Percentiles rank a stretch among this genome's conserved stretches.
phyloP scores from a whole-genome alignment of 2,888 invertebrate species.

The Poecilus cupreus region DNA sequence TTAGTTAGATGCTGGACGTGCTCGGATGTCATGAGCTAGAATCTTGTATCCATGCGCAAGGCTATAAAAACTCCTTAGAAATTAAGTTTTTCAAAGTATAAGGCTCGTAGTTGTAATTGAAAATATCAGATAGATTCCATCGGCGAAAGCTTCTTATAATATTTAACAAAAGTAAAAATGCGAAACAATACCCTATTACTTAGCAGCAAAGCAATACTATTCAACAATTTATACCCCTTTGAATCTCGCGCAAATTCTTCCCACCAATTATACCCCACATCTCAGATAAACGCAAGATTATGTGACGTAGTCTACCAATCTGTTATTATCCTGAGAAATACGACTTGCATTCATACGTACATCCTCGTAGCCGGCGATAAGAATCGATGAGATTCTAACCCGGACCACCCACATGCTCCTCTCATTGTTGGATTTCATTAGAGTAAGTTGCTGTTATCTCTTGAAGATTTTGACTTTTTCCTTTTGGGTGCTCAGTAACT shows the following conservation, averaged over 20 bases:
- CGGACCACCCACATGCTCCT: conserved; percentile 5
- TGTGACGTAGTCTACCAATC: background rate
- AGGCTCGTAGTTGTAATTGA: no score
- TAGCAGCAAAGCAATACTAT: background rate
- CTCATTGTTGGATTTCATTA: background rate
- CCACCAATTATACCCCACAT: background rate
- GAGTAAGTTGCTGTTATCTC: no score
- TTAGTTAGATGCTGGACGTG: no score
- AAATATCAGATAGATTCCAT: no score
- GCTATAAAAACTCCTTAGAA: no score
- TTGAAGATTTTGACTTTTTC: no score
- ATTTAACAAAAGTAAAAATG: background rate
- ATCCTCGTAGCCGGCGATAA: background rate
- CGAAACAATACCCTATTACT: background rate
- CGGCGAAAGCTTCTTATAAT: no score
- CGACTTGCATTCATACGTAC: background rate
- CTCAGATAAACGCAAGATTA: background rate
- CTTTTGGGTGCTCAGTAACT: no score
- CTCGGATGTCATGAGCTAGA: no score
- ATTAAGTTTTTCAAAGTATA: no score
- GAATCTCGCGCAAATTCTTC: background rate
- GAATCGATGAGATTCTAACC: conserved; percentile 5
- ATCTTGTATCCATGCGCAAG: no score
- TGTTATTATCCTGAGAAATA: background rate
- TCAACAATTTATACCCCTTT: background rate